Base-by-base conservation (phyloP, 2,113 vertebrate genomes). In the Crotophaga sulcirostris region DNA sequence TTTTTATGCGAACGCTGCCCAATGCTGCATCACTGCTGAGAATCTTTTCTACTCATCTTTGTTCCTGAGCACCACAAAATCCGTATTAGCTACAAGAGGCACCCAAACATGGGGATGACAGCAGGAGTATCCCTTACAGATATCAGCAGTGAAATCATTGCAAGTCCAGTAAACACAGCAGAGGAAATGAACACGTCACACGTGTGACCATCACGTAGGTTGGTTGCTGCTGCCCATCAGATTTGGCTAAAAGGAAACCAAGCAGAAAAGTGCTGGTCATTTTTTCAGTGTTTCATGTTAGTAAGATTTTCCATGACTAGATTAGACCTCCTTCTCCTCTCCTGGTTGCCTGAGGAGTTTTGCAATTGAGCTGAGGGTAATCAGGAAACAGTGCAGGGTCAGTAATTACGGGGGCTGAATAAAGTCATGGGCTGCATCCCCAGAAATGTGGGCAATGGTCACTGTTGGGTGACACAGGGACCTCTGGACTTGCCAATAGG, bases 191-290 rank as follows among this genome's bases (percentile, higher is more conserved):
- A 55, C 4, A 8, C 3, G 1, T 47, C 14, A 31, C 75, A 58
- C 3, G 3, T 42, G 40, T 21, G 63, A 45, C 0, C 6, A 67
- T 52, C 68, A 31, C 2, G 34, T 33, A 33, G 73, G 79, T 87
- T 86, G 76, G 25, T 55, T 38, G 79, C 67, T 89, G 94, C 74
- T 90, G 72, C 28, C 1, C 12, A 92, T 90, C 91, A 94, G 93
- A 96, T 96, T 34, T 97, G 97, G 94, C 59, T 19, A 13, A 49
- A 58, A 88, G 77, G 76, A 92, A 94, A 49, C 16, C 62, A 23
- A 83, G 85, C 82, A 81, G 84, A 88, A 81, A 73, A 58, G 66
- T 25, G 20, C 42, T 49, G 69, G 34, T 55, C 68, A n/a, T 44
- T 74, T 91, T 67, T 94, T 87, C 59, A 51, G 5, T 21, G 58